Base-by-base conservation (phyloP, 1,140 invertebrate species). In the Eciton burchellii region DNA sequence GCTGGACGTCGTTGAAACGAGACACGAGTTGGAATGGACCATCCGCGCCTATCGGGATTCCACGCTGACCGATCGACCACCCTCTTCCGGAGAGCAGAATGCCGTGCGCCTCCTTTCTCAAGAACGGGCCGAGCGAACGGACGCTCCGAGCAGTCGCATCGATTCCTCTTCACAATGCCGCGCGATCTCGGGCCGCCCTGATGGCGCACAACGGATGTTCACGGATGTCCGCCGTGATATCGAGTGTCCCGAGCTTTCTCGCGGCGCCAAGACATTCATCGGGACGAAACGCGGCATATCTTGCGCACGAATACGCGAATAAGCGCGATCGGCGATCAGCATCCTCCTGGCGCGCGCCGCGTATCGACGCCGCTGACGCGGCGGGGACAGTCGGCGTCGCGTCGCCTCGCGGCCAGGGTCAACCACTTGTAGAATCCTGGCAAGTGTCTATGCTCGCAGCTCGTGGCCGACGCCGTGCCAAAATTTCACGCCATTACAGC, bases 361-460 rank as follows among this genome's bases (percentile, higher is more conserved):
- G 24, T 79, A 71, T 81, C 77, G 56, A 81, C 56, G 49, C n/a
- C 74, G 45, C 24, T 16, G 24, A 41, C 35, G 41, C 11, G n/a
- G 21, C 43, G 12, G 24, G 66, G 8, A 16, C 45, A 14, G 29
- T 54, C 45, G 73, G 49, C 56, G 16, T 49, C 24, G 43, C 35
- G 21, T 60, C 59, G 72, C 49, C 45, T 88, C 85, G 82, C 85
- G 85, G 87, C 87, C 87, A 89, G 86, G 87, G 87, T 89, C 87
- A 88, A 89, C 87, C 87, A 89, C 87, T 89, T 89, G 87, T 89
- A 89, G 87, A 74, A 89, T 89, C 87, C 81, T 86, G 86, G 84
- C 87, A 81, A 89, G 77, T 56, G 24, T 45, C 65, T 86, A 79
- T 56, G 63, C 71, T 77, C 57, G 66, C 45, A 24, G 29, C 43